Percentiles rank a stretch among this genome's conserved stretches.
Conservation (phyloP, 2,888 invertebrate species). For the Callinectes sapidus region DNA sequence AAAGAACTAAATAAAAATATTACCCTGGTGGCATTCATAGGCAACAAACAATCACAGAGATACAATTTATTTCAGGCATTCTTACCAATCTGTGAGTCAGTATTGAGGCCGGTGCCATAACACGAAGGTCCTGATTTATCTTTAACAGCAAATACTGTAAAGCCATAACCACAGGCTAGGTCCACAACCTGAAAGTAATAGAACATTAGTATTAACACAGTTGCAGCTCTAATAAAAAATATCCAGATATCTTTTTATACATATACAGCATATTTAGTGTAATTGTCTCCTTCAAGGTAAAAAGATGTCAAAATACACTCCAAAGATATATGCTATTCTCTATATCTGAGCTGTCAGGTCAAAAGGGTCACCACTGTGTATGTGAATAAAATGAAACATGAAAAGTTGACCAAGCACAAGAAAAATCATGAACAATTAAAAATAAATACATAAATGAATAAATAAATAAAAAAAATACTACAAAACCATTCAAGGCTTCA, state of each 20-base stretch:
- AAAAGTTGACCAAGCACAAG: no score
- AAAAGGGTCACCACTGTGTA: no score
- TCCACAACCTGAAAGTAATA: constrained; percentile 79
- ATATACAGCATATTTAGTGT: background rate
- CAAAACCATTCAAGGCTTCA: no score
- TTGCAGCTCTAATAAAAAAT: background rate
- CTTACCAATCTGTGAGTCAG: constrained; percentile 92
- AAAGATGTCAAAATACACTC: no score
- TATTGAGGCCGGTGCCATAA: constrained; percentile 93
- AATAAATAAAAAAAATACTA: no score
- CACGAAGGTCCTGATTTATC: constrained; percentile 75
- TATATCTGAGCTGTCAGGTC: no score
- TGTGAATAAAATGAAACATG: no score
- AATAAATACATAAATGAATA: no score
- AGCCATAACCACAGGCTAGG: constrained; percentile 92
- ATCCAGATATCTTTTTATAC: background rate
- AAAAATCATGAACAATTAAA: no score
- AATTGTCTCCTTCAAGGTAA: no score
- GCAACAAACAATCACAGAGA: background rate
- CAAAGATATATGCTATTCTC: no score
- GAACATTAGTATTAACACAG: background rate
- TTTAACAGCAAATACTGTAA: constrained; percentile 86
- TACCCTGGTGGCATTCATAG: background rate
- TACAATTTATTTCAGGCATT: constrained; percentile 75
- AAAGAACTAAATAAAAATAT: background rate